Evolutionary conservation across 1,140 invertebrate species (phyloP).

Genomic region (Spodoptera litura): DNA sequence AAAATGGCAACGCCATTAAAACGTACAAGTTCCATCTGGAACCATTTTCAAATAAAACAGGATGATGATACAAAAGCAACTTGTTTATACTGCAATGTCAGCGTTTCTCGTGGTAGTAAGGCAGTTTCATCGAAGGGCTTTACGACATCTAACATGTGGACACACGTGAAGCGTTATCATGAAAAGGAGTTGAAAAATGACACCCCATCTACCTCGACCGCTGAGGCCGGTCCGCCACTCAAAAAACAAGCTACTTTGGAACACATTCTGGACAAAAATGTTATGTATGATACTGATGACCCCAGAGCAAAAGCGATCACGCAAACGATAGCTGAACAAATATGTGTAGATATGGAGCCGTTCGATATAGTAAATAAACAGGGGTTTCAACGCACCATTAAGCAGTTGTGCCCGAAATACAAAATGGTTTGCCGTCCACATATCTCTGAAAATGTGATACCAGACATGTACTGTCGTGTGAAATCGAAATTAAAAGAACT

Average conservation of each 20-base stretch:
- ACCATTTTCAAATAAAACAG: conserved; percentile 23
- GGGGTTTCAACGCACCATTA: conserved; percentile 25
- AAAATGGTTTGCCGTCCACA: conserved; percentile 41
- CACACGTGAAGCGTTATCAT: conserved; percentile 33
- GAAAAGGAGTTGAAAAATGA: conserved; percentile 21
- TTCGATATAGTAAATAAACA: conserved; percentile 44
- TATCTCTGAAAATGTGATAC: conserved; percentile 45
- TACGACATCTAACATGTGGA: conserved; percentile 22
- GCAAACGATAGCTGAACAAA: conserved; percentile 25
- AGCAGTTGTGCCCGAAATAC: conserved; percentile 37
- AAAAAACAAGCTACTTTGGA: not conserved
- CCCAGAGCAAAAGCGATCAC: conserved; percentile 12
- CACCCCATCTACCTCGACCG: not conserved
- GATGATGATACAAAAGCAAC: conserved; percentile 26
- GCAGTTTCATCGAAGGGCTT: conserved; percentile 16
- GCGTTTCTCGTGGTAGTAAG: not conserved
- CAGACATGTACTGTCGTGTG: conserved; percentile 32
- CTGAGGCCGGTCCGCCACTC: not conserved
- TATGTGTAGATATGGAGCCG: conserved; percentile 44
- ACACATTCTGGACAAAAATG: conserved; percentile 4
- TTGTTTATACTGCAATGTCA: conserved; percentile 19
- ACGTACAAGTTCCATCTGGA: conserved; percentile 34
- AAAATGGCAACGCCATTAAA: conserved; percentile 31
- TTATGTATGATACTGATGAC: conserved; percentile 28
- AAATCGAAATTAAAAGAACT: conserved; percentile 27